These are phyloP conservation scores for Eudemis profundana DNA, from an alignment of 2,888 invertebrate species.

Conservation along the genomic window DNA sequence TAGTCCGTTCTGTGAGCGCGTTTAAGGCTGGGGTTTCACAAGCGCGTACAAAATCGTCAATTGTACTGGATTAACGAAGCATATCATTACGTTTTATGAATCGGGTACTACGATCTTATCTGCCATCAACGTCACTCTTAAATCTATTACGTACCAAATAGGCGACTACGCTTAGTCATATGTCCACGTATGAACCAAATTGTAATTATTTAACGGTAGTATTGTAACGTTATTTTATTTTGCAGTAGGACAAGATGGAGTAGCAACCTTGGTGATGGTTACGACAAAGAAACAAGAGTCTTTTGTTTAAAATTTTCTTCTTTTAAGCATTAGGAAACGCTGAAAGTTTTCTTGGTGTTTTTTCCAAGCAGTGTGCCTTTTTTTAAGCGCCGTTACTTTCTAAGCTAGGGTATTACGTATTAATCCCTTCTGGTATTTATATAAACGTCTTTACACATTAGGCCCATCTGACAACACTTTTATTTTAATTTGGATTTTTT, in stretches of 20 bases:
- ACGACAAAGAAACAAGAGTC: too few species aligned
- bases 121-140: conserved; percentile 74
- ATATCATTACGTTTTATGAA: conserved; percentile 81
- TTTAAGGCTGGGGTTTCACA: conserved; percentile 62
- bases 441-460: too few species aligned
- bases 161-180: conserved; percentile 51
- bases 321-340: too few species aligned
- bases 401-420: too few species aligned
- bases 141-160: conserved; percentile 70
- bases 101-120: conserved; percentile 76
- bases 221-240: not conserved
- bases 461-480: too few species aligned
- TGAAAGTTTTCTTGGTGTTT: too few species aligned
- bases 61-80: conserved; percentile 83
- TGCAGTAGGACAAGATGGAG: not conserved
- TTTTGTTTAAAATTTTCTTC: too few species aligned
- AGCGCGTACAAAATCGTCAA: conserved; percentile 63
- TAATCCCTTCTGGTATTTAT: too few species aligned
- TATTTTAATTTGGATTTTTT: too few species aligned
- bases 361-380: too few species aligned
- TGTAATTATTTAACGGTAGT: conserved; percentile 8
- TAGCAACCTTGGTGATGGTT: too few species aligned
- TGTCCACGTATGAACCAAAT: conserved; percentile 43
- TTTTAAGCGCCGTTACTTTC: too few species aligned
- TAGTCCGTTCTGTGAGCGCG: conserved; percentile 24